Percentiles rank a stretch among this genome's conserved stretches.
Evolutionary conservation across 2,888 invertebrate genomes (phyloP).

Genomic region (Apomyelois bistriatella): DNA sequence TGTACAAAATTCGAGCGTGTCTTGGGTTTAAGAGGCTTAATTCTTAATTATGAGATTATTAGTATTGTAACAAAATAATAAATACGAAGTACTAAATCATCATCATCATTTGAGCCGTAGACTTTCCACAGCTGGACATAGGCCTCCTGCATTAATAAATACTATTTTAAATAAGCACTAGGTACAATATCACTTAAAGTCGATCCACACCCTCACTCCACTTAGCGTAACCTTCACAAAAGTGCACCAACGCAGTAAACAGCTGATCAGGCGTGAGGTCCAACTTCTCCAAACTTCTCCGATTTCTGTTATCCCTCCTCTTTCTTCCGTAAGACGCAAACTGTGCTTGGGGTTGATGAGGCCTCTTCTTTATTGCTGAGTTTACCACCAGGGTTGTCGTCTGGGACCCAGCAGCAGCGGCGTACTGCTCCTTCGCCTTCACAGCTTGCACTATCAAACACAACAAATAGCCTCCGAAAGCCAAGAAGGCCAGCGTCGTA

Average conservation of each 20-base stretch:
- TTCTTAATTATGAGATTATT: no score
- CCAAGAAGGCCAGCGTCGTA: slow-evolving; percentile 89
- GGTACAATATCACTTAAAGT: background rate
- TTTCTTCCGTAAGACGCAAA: slow-evolving; percentile 60
- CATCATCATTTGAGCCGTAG: no score
- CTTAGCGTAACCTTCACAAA: slow-evolving; percentile 80
- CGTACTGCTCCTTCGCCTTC: slow-evolving; percentile 79
- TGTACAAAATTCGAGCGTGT: no score
- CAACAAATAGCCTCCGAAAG: slow-evolving; percentile 90
- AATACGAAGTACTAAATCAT: no score
- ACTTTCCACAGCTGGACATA: no score
- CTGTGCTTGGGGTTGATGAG: slow-evolving; percentile 41
- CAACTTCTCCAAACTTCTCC: slow-evolving; percentile 36
- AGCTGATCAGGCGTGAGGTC: slow-evolving; percentile 66
- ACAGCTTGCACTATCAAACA: slow-evolving; percentile 88
- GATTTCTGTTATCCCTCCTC: slow-evolving; percentile 40
- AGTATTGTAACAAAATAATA: no score
- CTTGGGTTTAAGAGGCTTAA: no score
- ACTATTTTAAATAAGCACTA: no score
- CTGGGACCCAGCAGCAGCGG: slow-evolving; percentile 39
- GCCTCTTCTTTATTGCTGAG: slow-evolving; percentile 66
- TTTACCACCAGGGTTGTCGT: slow-evolving; percentile 59
- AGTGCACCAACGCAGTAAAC: slow-evolving; percentile 68
- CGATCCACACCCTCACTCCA: slow-evolving; percentile 47
- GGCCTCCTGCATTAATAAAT: no score